Evolutionary conservation across 2,113 vertebrate species (phyloP).

Genomic region (Pogonocichla stellata): DNA sequence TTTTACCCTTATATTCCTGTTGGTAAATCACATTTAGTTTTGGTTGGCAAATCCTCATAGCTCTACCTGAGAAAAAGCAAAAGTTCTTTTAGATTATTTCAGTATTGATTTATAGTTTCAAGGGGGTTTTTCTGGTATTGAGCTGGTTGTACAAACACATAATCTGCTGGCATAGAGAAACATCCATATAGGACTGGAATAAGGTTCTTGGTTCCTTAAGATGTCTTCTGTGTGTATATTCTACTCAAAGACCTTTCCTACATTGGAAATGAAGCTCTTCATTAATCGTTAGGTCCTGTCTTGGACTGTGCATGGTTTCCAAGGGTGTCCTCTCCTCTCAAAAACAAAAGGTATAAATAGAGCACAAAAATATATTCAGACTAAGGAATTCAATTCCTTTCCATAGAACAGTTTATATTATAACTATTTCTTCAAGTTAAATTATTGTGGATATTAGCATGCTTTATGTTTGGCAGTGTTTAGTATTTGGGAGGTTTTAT

Average conservation of each 20-base stretch:
- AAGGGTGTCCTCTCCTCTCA: neutral
- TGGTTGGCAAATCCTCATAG: neutral
- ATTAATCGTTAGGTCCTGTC: neutral
- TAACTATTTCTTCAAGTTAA: neutral
- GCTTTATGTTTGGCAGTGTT: neutral
- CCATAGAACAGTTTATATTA: neutral
- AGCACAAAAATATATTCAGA: neutral
- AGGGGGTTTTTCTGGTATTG: neutral
- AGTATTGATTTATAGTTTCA: neutral
- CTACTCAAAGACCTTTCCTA: neutral
- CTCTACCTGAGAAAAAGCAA: neutral
- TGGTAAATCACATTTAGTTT: neutral
- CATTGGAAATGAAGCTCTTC: neutral
- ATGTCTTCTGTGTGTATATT: neutral
- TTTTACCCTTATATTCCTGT: neutral
- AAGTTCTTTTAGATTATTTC: neutral
- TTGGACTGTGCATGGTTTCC: neutral
- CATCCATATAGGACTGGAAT: neutral
- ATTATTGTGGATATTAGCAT: neutral
- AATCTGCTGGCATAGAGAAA: neutral
- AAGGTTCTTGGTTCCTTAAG: neutral
- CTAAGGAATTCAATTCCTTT: neutral
- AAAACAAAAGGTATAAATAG: neutral
- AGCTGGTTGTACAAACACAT: neutral
- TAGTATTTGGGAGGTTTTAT: neutral